phyloP scores from a whole-genome alignment of 2,888 invertebrate genomes.

The Andricus quercusramuli region DNA sequence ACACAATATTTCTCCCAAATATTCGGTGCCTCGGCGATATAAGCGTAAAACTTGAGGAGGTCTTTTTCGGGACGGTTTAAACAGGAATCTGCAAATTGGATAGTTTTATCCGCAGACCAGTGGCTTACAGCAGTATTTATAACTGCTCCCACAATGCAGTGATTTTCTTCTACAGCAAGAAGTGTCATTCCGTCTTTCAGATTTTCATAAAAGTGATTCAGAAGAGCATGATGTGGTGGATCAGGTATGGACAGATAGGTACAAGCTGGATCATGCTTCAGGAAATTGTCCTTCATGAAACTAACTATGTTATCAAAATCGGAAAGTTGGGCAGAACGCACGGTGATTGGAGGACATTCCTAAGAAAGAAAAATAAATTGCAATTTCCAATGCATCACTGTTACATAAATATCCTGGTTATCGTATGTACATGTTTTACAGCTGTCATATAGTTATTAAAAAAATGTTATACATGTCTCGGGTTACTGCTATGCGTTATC shows the following conservation, averaged over 20 bases:
- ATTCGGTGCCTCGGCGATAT: constrained; percentile 57
- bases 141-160: constrained; percentile 65
- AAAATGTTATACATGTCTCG: not conserved
- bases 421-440: not conserved
- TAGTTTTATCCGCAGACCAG: not conserved
- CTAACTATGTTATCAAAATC: constrained; percentile 66
- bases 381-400: not conserved
- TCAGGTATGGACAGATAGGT: constrained; percentile 58
- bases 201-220: constrained; percentile 59
- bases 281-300: constrained; percentile 66
- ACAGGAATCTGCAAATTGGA: constrained; percentile 56
- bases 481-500: no score
- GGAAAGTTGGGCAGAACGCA: constrained; percentile 64
- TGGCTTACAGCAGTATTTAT: constrained; percentile 46
- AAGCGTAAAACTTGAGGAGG: constrained; percentile 64
- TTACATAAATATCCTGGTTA: not conserved
- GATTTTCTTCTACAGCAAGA: constrained; percentile 60
- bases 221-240: constrained; percentile 53
- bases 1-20: constrained; percentile 62
- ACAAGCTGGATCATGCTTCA: constrained; percentile 64
- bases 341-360: constrained; percentile 49
- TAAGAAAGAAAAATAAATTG: constrained; percentile 42
- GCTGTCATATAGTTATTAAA: not conserved
- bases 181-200: constrained; percentile 65
- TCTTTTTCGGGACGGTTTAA: constrained; percentile 52